A percentile compares a stretch with the other conserved stretches of the same genome.
Evolutionary conservation across 2,113 vertebrate genomes (phyloP).

Genomic region (Cygnus buccinator): DNA sequence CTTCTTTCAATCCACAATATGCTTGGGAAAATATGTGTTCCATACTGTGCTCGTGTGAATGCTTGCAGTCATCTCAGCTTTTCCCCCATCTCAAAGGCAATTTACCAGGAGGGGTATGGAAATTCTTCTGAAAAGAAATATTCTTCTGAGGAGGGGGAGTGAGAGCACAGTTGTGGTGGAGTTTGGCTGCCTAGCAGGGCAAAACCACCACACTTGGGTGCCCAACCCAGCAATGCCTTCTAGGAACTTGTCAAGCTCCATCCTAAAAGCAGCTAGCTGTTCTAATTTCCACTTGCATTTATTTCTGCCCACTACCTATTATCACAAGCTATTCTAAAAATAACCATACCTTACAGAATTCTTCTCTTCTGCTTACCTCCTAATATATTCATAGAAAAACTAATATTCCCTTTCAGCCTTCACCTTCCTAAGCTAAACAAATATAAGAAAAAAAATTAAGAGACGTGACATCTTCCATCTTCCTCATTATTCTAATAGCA

Average conservation of each 20-base stretch:
- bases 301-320: background rate
- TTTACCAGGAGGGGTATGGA: background rate
- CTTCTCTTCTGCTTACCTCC: background rate
- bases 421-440: background rate
- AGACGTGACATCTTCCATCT: background rate
- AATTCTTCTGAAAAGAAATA: background rate
- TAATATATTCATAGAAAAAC: background rate
- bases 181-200: too few species aligned
- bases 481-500: background rate
- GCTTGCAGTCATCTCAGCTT: background rate
- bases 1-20: background rate
- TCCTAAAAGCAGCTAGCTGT: background rate
- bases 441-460: too few species aligned
- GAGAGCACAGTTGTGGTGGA: too few species aligned
- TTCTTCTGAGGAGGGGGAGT: too few species aligned
- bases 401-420: background rate
- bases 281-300: background rate
- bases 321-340: background rate
- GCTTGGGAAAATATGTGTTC: background rate
- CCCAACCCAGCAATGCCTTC: background rate
- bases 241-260: background rate
- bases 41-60: background rate
- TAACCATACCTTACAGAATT: background rate
- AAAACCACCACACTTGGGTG: too few species aligned
- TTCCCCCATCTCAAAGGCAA: background rate